Percentiles rank a stretch among this genome's conserved stretches.
Conservation (phyloP, 2,797 vertebrate species). For the Anableps anableps region DNA sequence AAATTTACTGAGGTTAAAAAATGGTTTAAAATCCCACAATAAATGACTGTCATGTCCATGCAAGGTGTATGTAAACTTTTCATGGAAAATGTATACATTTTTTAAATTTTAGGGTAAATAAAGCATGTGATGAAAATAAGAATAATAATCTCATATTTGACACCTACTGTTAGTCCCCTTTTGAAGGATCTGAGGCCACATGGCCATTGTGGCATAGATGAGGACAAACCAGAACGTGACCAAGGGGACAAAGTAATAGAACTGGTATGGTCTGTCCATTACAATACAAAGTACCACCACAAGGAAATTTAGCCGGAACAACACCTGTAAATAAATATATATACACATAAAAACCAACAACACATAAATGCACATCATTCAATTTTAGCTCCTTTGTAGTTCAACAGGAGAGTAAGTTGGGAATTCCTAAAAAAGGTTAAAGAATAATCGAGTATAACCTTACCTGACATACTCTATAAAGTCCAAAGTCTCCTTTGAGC, state of each 20-base stretch:
- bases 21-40: background rate
- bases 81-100: background rate
- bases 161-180: constrained; percentile 92
- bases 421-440: constrained; percentile 4
- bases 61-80: background rate
- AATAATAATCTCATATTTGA: background rate
- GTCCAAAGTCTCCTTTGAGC: constrained; percentile 97
- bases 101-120: background rate
- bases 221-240: constrained; percentile 97
- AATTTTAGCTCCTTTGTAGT: background rate
- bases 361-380: background rate
- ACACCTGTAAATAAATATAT: constrained; percentile 81
- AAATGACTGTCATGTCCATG: background rate
- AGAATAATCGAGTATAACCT: constrained; percentile 1
- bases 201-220: constrained; percentile 91
- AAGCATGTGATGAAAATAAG: background rate
- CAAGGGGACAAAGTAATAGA: constrained; percentile 98
- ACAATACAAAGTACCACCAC: constrained; percentile 95
- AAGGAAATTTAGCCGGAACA: constrained; percentile 98
- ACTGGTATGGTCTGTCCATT: constrained; percentile 97
- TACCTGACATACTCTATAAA: constrained; percentile 97
- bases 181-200: constrained; percentile 96
- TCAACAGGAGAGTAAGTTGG: background rate
- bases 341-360: background rate
- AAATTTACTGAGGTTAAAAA: background rate